Base-by-base conservation (phyloP, 1,140 invertebrate species). In the Bombus polaris region DNA sequence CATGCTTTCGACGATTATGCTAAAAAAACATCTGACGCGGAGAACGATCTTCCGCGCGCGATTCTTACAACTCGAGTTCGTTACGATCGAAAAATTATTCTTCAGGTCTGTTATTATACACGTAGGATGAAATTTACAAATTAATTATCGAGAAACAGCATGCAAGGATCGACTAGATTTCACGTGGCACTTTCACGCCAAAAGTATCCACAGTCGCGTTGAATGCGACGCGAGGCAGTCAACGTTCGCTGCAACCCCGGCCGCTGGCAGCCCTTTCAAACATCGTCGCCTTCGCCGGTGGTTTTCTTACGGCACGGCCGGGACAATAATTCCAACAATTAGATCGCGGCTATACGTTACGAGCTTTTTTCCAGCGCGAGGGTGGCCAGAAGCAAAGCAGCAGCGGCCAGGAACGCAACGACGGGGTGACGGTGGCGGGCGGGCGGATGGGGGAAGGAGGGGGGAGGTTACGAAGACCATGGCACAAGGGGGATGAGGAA, bases 241-340 rank as follows among this genome's bases (percentile, higher is more conserved):
- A 37, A 53, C 4, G 47, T 66, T 3, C 42, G 42, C 39, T n/a
- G n/a, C 39, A 80, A 42, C 62, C 79, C 70, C 71, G 32, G 35
- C 0, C 9, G 42, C 44, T 18, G 6, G 32, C 28, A n/a, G 28
- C 57, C 57, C 37, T 78, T 78, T 65, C 28, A 77, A 39, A 37
- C 59, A 73, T 9, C 35, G 47, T 80, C 75, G 75, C 37, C 53
- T 39, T 57, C 70, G 68, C 66, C 81, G 86, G 39, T 39, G 75
- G 87, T 88, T 88, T 91, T 88, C 90, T 91, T 91, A 91, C 83
- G 22, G 78, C 83, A 72, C 53, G 32, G 42, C 47, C 75, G 74
- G 72, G 85, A 88, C 86, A 86, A 93, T 93, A 92, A 94, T 94
- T 93, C 92, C 92, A 83, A 93, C 92, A 94, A 94, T 94, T 94